Evolutionary conservation across 2,888 invertebrate species (phyloP), one percentile per base, ranked within the genome.

Genomic region (Tholera decimalis): DNA sequence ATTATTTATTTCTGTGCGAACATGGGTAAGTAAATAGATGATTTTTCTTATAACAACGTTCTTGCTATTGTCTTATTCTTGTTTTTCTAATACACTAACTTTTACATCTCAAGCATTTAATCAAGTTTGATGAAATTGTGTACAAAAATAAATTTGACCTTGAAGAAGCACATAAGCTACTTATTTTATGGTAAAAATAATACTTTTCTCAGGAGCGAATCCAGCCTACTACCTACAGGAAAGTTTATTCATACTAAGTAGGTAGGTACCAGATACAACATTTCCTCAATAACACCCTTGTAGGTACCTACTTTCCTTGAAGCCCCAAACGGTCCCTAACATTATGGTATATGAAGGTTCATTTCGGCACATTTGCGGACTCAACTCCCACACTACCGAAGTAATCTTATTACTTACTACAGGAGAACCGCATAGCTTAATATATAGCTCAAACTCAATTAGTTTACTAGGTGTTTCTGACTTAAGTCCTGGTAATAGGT

Each of bases 401-500:
- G 80, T 82, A 82, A 81, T 83, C 85, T 89, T 89, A 90, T 87
- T 88, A 80, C 85, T 87, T 82, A 87, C 85, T 85, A 82, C 82
- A 64, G 82, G 83, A 70, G 79, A 75, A 86, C 87, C 86, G 80
- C 85, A 80, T 70, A 81, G 81, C 85, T 82, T 88, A 89, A 90
- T 90, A 89, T 89, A 87, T 83, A 86, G 87, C 84, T 87, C 83
- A 85, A 86, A 90, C 87, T 88, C 85, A 85, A 91, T 90, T 91
- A 89, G 83, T 85, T 79, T 77, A 73, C 73, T 77, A 77, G 82
- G 80, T 73, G 81, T 84, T 77, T 77, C 73, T 80, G 81, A 70
- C 67, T 76, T 56, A 51, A 26, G 26, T 35, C 65, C 67, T 62
- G 51, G 73, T 71, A 60, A 70, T 65, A 62, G 55, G 57, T 60